Percentiles rank a stretch among this genome's conserved stretches.
phyloP scores from a whole-genome alignment of 2,113 vertebrate genomes.

The Gadus macrocephalus region DNA sequence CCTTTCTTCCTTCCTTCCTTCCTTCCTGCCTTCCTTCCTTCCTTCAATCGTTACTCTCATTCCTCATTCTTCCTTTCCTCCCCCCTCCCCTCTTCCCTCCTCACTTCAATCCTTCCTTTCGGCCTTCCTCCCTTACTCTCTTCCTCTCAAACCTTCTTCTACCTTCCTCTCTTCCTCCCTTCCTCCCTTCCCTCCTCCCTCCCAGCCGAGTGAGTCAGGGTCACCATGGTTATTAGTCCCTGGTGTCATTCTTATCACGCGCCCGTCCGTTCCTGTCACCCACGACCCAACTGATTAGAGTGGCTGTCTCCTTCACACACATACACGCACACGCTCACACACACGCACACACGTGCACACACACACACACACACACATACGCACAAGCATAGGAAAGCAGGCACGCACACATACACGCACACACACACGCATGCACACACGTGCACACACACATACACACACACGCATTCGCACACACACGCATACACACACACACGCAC shows the following conservation, averaged over 20 bases:
- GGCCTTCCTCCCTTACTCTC: too few relatives aligned
- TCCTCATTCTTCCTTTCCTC: too few relatives aligned
- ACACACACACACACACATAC: too few relatives aligned
- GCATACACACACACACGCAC: neutral
- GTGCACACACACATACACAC: neutral
- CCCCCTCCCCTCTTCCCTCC: too few relatives aligned
- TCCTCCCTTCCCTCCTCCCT: too few relatives aligned
- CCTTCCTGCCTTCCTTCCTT: too few relatives aligned
- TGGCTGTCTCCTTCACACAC: neutral
- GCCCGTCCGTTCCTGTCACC: neutral
- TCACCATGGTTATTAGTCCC: neutral
- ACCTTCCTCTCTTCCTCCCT: too few relatives aligned
- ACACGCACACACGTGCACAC: neutral
- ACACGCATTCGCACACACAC: neutral
- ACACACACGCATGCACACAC: slow-evolving; percentile 4
- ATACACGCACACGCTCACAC: slow-evolving; percentile 2
- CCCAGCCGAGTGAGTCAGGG: neutral
- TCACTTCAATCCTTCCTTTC: too few relatives aligned
- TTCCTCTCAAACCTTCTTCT: too few relatives aligned
- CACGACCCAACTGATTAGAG: neutral
- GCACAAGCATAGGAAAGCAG: too few relatives aligned
- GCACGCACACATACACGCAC: slow-evolving; percentile 5
- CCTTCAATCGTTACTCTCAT: too few relatives aligned
- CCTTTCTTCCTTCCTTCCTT: too few relatives aligned
- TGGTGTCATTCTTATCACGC: neutral